Percentiles rank a stretch among this genome's conserved stretches.
phyloP scores from a whole-genome alignment of 2,888 invertebrate genomes.

The Timema cristinae region DNA sequence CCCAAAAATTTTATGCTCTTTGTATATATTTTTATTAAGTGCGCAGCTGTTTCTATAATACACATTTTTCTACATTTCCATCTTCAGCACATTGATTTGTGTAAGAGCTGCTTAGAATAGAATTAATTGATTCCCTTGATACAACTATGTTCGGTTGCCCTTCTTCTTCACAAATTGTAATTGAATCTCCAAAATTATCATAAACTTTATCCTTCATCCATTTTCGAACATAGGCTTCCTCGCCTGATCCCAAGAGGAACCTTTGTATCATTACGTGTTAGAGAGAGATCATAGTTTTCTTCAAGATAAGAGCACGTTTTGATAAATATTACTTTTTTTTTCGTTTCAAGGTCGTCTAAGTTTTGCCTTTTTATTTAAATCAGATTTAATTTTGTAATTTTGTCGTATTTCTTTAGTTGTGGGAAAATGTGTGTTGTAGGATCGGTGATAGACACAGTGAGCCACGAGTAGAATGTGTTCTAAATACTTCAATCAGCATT shows the following conservation, averaged over 20 bases:
- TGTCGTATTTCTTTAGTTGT: background rate
- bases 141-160: background rate
- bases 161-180: background rate
- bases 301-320: background rate
- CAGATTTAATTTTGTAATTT: background rate
- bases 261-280: background rate
- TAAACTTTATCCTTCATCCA: background rate
- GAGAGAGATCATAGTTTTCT: background rate
- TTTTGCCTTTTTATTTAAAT: slow-evolving; percentile 2
- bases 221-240: background rate
- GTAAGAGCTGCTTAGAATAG: background rate
- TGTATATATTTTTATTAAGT: background rate
- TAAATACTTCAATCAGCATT: background rate
- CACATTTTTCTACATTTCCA: background rate
- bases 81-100: background rate
- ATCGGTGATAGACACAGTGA: background rate
- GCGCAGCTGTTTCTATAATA: background rate
- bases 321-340: background rate
- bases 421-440: background rate
- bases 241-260: background rate
- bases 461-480: background rate
- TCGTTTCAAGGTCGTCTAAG: background rate
- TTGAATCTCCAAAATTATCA: background rate
- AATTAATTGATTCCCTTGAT: background rate
- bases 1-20: background rate